Evolutionary conservation across 2,113 vertebrate genomes (phyloP).

Genomic region (Esox niger): DNA sequence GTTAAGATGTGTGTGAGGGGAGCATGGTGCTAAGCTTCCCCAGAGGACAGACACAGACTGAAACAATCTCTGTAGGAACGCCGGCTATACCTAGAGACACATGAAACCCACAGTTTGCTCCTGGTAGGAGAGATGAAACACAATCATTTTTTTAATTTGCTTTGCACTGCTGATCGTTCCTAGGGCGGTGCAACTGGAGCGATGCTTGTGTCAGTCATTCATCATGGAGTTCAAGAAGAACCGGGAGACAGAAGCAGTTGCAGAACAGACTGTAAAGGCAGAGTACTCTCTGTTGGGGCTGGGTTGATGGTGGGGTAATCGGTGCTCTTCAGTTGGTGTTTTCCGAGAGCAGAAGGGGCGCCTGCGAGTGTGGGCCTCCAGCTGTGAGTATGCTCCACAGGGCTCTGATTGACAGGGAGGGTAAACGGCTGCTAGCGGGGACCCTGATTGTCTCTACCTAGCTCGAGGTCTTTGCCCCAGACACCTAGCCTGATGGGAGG

Average conservation of each 20-base stretch:
- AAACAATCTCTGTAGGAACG: constrained; percentile 42
- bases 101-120: constrained; percentile 36
- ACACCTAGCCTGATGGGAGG: constrained; percentile 45
- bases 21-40: constrained; percentile 45
- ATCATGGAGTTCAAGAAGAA: not conserved
- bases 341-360: constrained; percentile 35
- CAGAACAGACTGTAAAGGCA: constrained; percentile 10
- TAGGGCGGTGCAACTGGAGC: constrained; percentile 14
- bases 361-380: constrained; percentile 48
- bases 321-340: constrained; percentile 44
- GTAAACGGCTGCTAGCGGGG: constrained; percentile 66
- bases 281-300: constrained; percentile 21
- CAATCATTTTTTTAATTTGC: constrained; percentile 42
- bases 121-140: constrained; percentile 32
- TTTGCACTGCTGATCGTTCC: constrained; percentile 32
- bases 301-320: constrained; percentile 38
- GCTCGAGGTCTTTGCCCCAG: constrained; percentile 24
- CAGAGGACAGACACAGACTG: constrained; percentile 37
- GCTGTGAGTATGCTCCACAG: constrained; percentile 48
- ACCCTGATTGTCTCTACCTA: constrained; percentile 65
- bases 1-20: constrained; percentile 35
- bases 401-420: constrained; percentile 65
- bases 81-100: constrained; percentile 41
- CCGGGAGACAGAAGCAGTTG: not conserved
- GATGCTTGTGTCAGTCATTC: constrained; percentile 27